These are phyloP conservation scores for Atta texana DNA, from an alignment of 1,140 invertebrate species.

Conservation along the genomic window DNA sequence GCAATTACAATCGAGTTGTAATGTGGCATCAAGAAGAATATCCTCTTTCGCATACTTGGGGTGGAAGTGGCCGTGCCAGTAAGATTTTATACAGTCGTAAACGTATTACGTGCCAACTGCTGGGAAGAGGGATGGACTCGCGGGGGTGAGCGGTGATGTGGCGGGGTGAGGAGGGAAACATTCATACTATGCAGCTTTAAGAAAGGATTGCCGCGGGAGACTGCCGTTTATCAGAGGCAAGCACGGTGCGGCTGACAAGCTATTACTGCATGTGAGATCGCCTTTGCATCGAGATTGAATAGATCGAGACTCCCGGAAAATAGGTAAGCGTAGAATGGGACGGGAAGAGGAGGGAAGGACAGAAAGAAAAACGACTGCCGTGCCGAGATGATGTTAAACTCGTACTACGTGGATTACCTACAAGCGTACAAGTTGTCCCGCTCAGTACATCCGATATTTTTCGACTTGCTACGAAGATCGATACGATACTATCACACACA, in stretches of 20 bases:
- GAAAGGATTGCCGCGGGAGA: conserved; percentile 75
- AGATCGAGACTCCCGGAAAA: conserved; percentile 75
- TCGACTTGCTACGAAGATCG: conserved; percentile 34
- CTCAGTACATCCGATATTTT: conserved; percentile 55
- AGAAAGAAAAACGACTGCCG: conserved; percentile 57
- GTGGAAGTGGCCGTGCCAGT: background rate
- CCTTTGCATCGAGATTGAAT: conserved; percentile 80
- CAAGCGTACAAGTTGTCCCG: conserved; percentile 48
- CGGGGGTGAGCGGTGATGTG: background rate
- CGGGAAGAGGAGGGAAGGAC: background rate
- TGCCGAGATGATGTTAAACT: conserved; percentile 63
- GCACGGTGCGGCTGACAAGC: conserved; percentile 76
- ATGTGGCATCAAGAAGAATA: background rate
- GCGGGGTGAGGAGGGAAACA: conserved; percentile 3
- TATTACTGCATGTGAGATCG: conserved; percentile 78
- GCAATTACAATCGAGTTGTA: conserved; percentile 22
- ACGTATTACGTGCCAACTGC: conserved; percentile 64
- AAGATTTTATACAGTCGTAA: conserved; percentile 64
- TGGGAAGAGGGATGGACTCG: conserved; percentile 28
- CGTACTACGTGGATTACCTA: conserved; percentile 54
- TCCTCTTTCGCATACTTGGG: background rate
- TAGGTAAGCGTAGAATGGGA: conserved; percentile 64
- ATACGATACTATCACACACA: background rate
- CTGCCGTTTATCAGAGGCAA: conserved; percentile 79
- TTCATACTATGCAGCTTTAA: conserved; percentile 64